Conservation (phyloP, 2,797 vertebrate genomes). For the Emydoidea blandingii region DNA sequence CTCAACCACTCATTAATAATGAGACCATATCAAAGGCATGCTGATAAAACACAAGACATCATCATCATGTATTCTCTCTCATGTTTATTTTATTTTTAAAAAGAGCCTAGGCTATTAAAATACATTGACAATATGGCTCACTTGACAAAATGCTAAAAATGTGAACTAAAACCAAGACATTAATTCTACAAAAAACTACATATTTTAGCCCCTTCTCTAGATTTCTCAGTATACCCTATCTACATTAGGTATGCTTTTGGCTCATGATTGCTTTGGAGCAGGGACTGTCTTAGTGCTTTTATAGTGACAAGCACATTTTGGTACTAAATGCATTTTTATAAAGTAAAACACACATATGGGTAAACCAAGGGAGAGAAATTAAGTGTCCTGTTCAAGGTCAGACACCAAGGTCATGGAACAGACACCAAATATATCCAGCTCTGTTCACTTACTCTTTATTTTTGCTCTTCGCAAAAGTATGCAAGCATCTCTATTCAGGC, state of each 20-base stretch:
- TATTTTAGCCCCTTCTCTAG: not conserved
- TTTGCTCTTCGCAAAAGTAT: not conserved
- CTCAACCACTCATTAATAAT: not conserved
- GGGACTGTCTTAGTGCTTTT: not conserved
- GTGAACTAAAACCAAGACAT: not conserved
- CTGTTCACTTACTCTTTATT: not conserved
- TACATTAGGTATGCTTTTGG: not conserved
- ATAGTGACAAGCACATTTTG: not conserved
- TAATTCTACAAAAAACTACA: not conserved
- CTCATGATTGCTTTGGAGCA: not conserved
- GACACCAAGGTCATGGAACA: fast-evolving
- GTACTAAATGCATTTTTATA: not conserved
- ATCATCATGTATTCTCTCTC: not conserved
- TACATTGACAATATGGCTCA: not conserved
- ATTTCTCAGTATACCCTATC: not conserved
- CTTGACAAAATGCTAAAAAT: not conserved
- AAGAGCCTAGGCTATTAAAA: not conserved
- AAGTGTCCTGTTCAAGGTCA: not conserved
- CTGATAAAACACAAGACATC: not conserved
- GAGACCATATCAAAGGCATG: not conserved
- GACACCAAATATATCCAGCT: not conserved
- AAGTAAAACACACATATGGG: not conserved
- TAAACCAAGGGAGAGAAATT: not conserved
- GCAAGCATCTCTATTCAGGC: conserved; percentile 18
- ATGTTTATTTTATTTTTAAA: not conserved